Evolutionary conservation across 2,888 invertebrate genomes (phyloP), one percentile per base, ranked within the genome.

Genomic region (Heliconius ethilla): DNA sequence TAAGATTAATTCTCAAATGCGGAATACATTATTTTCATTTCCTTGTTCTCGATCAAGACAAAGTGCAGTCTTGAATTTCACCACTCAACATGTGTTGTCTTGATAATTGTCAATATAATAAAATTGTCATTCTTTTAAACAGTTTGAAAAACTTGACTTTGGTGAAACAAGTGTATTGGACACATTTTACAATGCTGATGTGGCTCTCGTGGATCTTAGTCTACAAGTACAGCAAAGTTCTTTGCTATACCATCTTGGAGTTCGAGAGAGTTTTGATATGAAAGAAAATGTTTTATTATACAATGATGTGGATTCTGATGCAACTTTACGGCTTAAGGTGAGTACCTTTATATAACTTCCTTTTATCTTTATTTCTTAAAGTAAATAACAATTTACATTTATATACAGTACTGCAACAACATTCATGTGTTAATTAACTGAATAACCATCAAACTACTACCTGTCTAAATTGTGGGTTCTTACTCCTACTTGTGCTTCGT

Each of bases 101-200:
- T 7, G 18, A 51, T 51, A 51, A 22, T 51, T 51, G 51, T 51
- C 22, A 9, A 51, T 70, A 67, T 70, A 7, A 18, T 22, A 74
- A 22, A 75, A 51, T 27, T 33, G 7, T 59, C 7, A 67, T 78
- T 66, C 65, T 25, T 78, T 66, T 33, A 73, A 78, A 69, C 93
- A 98, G 97, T 99, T 99, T 95, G 98, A 99, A 89, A 98, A 98
- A 90, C 94, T 99, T 83, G 99, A 99, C 93, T 99, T 99, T 93
- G 99, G 99, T 0, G 99, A 99, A 93, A 97, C 98, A 22, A 98
- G 98, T 90, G 98, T 98, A 0, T 92, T 99, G 86, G 99, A 99
- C 89, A 97, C 97, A 83, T 99, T 99, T 93, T 99, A 99, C 92
- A 99, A 99, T 96, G 99, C 99, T 0, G 99, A 99, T 91, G 98